A percentile compares a stretch with the other conserved stretches of the same genome.
Evolutionary conservation across 2,113 vertebrate species (phyloP).

Genomic region (Paralichthys olivaceus): DNA sequence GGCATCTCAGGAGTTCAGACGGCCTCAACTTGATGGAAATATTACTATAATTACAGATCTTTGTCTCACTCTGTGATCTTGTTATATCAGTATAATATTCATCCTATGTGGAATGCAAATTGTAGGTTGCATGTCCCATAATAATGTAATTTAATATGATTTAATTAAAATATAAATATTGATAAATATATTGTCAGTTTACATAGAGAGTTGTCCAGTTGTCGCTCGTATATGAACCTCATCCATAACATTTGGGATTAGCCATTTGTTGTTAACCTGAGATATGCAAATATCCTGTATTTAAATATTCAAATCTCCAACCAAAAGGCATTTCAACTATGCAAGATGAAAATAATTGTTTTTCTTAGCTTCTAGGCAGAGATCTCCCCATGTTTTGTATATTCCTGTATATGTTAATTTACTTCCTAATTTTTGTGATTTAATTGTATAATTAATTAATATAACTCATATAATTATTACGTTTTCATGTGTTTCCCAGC

Average conservation of each 20-base stretch:
- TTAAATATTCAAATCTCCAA: not conserved
- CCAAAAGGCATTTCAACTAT: not conserved
- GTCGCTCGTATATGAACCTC: not conserved
- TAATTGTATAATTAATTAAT: no score
- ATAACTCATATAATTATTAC: not conserved
- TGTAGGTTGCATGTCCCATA: no score
- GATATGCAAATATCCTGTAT: not conserved
- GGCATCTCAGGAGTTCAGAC: not conserved
- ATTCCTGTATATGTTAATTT: not conserved
- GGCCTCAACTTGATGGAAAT: not conserved
- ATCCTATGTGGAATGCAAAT: no score
- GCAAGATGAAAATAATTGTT: not conserved
- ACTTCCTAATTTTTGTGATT: not conserved
- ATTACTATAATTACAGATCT: no score
- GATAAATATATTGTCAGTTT: no score
- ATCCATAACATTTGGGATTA: not conserved
- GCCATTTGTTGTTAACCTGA: not conserved
- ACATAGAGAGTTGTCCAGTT: not conserved
- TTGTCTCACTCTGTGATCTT: no score
- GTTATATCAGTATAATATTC: no score
- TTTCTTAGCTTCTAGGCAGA: not conserved
- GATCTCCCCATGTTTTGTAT: not conserved
- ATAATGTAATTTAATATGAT: no score
- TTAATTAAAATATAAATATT: no score
- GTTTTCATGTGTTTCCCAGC: conserved; percentile 75